Evolutionary conservation across 2,888 invertebrate species (phyloP), one percentile per base, ranked within the genome.

Genomic region (Pachymerium ferrugineum): DNA sequence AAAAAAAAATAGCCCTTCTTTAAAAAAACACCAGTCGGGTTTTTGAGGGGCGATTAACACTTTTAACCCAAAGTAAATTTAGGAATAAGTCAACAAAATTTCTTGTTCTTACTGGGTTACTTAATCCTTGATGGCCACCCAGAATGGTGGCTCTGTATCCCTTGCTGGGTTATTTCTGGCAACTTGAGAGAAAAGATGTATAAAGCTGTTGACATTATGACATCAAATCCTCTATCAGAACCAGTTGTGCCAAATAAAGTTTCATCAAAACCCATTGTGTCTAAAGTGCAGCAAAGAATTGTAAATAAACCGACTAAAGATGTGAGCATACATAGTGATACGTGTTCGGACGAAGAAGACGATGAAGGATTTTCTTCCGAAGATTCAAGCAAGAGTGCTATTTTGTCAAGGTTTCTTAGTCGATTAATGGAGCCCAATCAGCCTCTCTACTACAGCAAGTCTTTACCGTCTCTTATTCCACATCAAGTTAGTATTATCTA

Each of bases 321-420:
- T 25, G 12, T 25, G 12, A 54, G 54, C 25, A 28, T 14, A 25
- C 22, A 54, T 8, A 54, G 54, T 28, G 54, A 54, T 25, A 54
- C 25, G 5, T 54, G 54, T 54, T 54, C 54, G 25, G n/a, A 47
- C 54, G 25, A 54, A 12, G 54, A 54, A 22, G 54, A 54, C 22
- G 54, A 54, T 28, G 54, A 54, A 25, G 54, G 54, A 22, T 54
- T 54, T 14, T 54, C 54, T 5, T 54, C 54, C 1, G 54, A 54
- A 25, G 54, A 54, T 54, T 54, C 54, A 25, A 54, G 54, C 54
- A 54, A 54, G 28, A 54, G 54, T 54, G 54, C 54, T 8, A 54
- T 54, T 25, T 25, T 54, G 3, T 25, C 25, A 8, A 22, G 54
- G 28, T 54, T 54, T 25, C 54, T 54, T 25, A 54, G 28, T 22